Percentiles rank a stretch among this genome's conserved stretches.
Conservation (phyloP, 2,888 invertebrate species). For the Plagodis dolabraria region DNA sequence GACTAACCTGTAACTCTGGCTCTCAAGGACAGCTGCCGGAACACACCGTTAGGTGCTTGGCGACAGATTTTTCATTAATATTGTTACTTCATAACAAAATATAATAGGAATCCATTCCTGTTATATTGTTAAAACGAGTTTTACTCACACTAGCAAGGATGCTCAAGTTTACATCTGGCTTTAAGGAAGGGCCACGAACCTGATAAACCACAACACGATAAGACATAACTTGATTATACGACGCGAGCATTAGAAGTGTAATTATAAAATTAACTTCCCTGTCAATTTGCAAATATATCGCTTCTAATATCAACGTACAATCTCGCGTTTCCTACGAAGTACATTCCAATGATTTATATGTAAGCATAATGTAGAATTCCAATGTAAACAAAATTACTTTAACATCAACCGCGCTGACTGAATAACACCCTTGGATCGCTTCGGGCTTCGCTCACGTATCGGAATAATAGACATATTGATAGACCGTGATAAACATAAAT, state of each 20-base stretch:
- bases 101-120: no score
- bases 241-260: slow-evolving; percentile 16
- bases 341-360: slow-evolving; percentile 32
- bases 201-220: slow-evolving; percentile 3
- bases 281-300: slow-evolving; percentile 27
- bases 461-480: slow-evolving; percentile 66
- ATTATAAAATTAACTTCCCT: slow-evolving; percentile 36
- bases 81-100: no score
- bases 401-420: slow-evolving; percentile 43
- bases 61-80: no score
- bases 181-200: slow-evolving; percentile 1
- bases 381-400: slow-evolving; percentile 62
- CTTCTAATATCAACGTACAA: slow-evolving; percentile 27
- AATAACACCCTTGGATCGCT: slow-evolving; percentile 61
- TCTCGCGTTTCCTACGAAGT: slow-evolving; percentile 23
- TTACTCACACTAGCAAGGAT: no score
- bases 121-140: no score
- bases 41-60: no score
- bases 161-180: neutral
- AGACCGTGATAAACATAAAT: slow-evolving; percentile 56
- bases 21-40: no score
- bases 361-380: slow-evolving; percentile 47
- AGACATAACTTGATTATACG: slow-evolving; percentile 8
- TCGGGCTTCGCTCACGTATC: slow-evolving; percentile 54
- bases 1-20: no score